A percentile compares a stretch with the other conserved stretches of the same genome.
Evolutionary conservation across 2,113 vertebrate genomes (phyloP).

Genomic region (Silurus meridionalis): DNA sequence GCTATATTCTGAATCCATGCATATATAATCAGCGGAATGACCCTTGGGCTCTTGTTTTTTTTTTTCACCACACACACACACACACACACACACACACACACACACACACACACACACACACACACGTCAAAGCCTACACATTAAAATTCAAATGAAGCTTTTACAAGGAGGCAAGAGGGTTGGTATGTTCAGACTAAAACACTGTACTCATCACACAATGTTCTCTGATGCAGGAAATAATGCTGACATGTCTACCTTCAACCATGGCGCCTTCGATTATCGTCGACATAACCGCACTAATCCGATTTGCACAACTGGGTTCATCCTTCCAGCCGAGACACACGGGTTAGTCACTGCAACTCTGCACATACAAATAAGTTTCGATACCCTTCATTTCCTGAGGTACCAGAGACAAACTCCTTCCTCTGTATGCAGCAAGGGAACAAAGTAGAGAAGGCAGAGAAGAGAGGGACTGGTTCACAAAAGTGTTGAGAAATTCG

Average conservation of each 20-base stretch:
- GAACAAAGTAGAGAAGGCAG: too few relatives aligned
- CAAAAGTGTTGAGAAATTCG: not conserved
- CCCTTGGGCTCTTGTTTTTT: constrained; percentile 35
- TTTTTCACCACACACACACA: constrained; percentile 21
- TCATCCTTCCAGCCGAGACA: not conserved
- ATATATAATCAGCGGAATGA: constrained; percentile 46
- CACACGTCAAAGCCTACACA: not conserved
- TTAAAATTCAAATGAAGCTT: constrained; percentile 43
- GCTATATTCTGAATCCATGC: constrained; percentile 48
- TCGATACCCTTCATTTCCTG: constrained; percentile 1
- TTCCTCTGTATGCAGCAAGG: too few relatives aligned
- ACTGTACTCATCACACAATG: not conserved
- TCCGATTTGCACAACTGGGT: not conserved
- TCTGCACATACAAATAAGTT: not conserved
- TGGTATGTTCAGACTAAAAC: not conserved
- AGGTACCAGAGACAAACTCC: not conserved
- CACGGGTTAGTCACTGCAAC: constrained; percentile 15
- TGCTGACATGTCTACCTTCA: not conserved
- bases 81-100: not conserved
- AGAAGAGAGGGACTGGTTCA: not conserved
- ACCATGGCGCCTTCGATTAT: not conserved
- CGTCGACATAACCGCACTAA: not conserved
- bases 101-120: constrained; percentile 3
- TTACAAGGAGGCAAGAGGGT: not conserved
- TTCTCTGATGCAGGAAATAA: constrained; percentile 8